These are phyloP conservation scores for Frankliniella intonsa DNA, from an alignment of 2,888 invertebrate species.

Conservation along the genomic window DNA sequence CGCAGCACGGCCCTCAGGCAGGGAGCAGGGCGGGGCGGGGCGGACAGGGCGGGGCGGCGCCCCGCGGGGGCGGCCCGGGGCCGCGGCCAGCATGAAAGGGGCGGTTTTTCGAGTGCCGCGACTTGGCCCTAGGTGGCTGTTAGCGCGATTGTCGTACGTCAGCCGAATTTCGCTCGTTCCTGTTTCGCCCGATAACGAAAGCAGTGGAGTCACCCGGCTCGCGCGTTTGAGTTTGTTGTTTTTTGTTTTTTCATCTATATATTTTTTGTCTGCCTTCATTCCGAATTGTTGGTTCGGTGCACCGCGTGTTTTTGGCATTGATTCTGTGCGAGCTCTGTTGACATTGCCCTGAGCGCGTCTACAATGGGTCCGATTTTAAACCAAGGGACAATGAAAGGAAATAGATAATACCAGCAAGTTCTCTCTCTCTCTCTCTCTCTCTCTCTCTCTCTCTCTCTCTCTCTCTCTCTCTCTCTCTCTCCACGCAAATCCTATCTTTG, in stretches of 20 bases:
- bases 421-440: too few relatives aligned
- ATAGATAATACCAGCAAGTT: too few relatives aligned
- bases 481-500: too few relatives aligned
- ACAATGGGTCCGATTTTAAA: too few relatives aligned
- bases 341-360: background rate
- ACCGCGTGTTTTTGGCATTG: background rate
- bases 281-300: background rate
- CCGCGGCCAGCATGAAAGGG: slow-evolving; percentile 6
- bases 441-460: too few relatives aligned
- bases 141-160: slow-evolving; percentile 22
- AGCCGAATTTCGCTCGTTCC: slow-evolving; percentile 12
- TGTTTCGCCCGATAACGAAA: slow-evolving; percentile 15
- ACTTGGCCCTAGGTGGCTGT: slow-evolving; percentile 23
- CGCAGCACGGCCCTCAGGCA: background rate
- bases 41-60: background rate
- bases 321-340: background rate
- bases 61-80: background rate
- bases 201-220: background rate
- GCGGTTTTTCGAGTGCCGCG: slow-evolving; percentile 21
- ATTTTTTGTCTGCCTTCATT: background rate
- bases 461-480: too few relatives aligned
- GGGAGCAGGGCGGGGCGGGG: background rate
- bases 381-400: too few relatives aligned
- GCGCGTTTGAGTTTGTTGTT: background rate
- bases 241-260: background rate